Evolutionary conservation across 2,888 invertebrate species (phyloP), one percentile per base, ranked within the genome.

Genomic region (Xanthorhoe spadicearia): DNA sequence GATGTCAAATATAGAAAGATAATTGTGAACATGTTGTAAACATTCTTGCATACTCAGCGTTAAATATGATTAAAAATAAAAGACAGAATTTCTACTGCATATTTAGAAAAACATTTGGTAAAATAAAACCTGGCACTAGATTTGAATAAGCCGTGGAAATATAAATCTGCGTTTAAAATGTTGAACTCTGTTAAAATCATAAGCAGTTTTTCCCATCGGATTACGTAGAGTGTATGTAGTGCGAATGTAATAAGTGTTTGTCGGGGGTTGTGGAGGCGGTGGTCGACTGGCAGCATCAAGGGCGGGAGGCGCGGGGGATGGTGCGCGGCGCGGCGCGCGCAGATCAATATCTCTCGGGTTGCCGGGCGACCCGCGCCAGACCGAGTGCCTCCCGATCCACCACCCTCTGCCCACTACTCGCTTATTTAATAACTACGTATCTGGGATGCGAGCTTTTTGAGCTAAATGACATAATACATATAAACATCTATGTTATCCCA

Each of bases 291-390:
- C 83, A 83, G 85, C 85, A 85, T 86, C 86, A 85, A 85, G 88
- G 89, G 87, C 83, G 86, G 77, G 78, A 69, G 77, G 66, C 61
- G 74, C 66, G 78, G 61, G 92, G 92, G 92, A 93, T 92, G 92
- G 93, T 92, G 89, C 88, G 90, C 87, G 85, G 87, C 79, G 68
- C 71, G 72, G 72, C 72, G 74, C 80, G 89, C 91, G 89, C 90
- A 89, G 92, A 90, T 92, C 92, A 85, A 92, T 92, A 91, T 89
- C 89, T 89, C 89, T 88, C 88, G 82, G 87, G 94, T 94, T 90
- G 86, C 94, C 92, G 93, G 93, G 92, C 89, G 88, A 94, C 94
- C 93, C 93, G 93, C 90, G 93, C 94, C 93, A 94, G 94, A 94
- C 94, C 92, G 94, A 94, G 94, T 94, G 94, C 93, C 94, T 94